A percentile compares a stretch with the other conserved stretches of the same genome.
These are phyloP conservation scores for Drosophila guanche DNA, from an alignment of 1,140 invertebrate genomes.

Conservation along the genomic window DNA sequence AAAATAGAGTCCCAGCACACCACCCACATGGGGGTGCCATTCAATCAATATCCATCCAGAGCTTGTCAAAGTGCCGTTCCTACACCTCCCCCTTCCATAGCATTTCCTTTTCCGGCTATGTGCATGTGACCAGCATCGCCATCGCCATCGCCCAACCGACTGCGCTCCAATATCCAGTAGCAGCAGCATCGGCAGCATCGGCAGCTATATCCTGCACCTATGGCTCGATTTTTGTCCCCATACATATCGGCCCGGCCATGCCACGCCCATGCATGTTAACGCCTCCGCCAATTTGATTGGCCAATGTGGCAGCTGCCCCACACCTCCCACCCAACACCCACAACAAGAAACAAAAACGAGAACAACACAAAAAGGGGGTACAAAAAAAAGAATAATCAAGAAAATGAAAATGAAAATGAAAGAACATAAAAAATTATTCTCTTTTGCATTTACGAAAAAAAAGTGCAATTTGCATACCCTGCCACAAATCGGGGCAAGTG, in stretches of 20 bases:
- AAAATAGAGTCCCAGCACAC: no score
- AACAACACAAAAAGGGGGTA: conserved; percentile 13
- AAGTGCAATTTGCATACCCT: conserved; percentile 41
- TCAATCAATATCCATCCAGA: conserved; percentile 42
- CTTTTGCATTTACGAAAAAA: conserved; percentile 23
- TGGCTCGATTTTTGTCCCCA: conserved; percentile 17
- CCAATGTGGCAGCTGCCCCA: conserved; percentile 24
- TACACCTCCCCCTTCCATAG: background rate
- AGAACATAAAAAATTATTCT: background rate
- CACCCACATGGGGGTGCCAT: conserved; percentile 38
- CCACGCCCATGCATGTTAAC: conserved; percentile 58
- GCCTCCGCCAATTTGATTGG: conserved; percentile 64
- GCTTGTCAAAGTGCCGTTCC: conserved; percentile 34
- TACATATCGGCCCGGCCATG: conserved; percentile 44
- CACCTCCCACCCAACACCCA: conserved; percentile 18
- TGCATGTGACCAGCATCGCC: conserved; percentile 37
- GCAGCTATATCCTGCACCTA: conserved; percentile 32
- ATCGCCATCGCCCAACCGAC: conserved; percentile 8
- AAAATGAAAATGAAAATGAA: conserved; percentile 21
- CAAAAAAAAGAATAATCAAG: conserved; percentile 4
- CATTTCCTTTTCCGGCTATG: conserved; percentile 13
- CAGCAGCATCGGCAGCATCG: background rate
- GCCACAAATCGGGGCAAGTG: background rate
- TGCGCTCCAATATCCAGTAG: conserved; percentile 14
- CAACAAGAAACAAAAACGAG: background rate